A percentile compares a stretch with the other conserved stretches of the same genome.
These are phyloP conservation scores for Oryzias woworae DNA, from an alignment of 2,113 vertebrate species.

Conservation along the genomic window DNA sequence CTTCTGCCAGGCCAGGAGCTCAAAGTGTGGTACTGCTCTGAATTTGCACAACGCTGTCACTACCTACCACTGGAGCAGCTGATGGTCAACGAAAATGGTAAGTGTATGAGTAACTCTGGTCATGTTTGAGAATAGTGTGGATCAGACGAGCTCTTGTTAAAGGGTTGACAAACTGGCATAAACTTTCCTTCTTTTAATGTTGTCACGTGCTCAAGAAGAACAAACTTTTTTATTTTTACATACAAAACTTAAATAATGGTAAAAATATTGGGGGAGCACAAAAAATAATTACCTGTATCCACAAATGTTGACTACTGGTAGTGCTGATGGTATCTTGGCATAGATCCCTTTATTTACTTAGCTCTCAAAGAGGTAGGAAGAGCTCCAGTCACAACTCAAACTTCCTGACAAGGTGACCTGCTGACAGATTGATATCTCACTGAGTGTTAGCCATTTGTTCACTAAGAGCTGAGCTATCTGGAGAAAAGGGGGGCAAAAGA, in stretches of 20 bases:
- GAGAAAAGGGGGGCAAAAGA: conserved; percentile 37
- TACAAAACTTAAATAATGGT: no score
- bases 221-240: no score
- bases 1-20: conserved; percentile 90
- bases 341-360: conserved; percentile 71
- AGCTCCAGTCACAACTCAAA: conserved; percentile 77
- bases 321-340: conserved; percentile 70
- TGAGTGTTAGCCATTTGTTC: conserved; percentile 81
- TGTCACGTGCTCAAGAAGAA: no score
- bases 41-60: conserved; percentile 88
- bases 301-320: conserved; percentile 9
- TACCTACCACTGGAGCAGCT: conserved; percentile 80
- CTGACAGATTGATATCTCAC: conserved; percentile 83
- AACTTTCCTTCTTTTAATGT: no score
- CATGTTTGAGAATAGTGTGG: no score
- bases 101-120: conserved; percentile 3
- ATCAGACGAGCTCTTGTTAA: no score
- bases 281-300: no score
- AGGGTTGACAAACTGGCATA: no score
- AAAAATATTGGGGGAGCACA: no score
- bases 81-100: conserved; percentile 41
- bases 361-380: conserved; percentile 75
- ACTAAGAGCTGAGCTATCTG: conserved; percentile 40
- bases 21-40: conserved; percentile 92
- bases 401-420: conserved; percentile 79